Conservation (phyloP, 2,113 vertebrate species). For the Megalops atlanticus region DNA sequence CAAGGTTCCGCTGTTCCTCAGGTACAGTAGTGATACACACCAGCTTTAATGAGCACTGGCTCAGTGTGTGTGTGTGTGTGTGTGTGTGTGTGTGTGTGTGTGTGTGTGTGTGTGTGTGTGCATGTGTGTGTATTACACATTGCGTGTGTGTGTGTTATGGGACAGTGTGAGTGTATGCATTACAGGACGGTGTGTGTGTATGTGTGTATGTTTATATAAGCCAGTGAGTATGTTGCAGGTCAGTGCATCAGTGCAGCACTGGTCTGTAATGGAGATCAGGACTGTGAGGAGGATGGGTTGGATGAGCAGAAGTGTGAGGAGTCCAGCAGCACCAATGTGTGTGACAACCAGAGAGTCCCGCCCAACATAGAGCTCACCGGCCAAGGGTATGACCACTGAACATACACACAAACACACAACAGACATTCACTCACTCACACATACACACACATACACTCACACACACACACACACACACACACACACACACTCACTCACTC, state of each 20-base stretch:
- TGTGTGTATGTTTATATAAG: background rate
- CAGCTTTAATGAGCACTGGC: background rate
- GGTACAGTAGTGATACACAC: slow-evolving; percentile 61
- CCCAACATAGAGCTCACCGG: slow-evolving; percentile 78
- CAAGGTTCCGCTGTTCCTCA: slow-evolving; percentile 84
- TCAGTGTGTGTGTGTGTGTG: background rate
- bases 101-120: background rate
- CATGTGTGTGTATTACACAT: background rate
- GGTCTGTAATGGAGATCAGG: slow-evolving; percentile 85
- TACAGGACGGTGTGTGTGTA: background rate
- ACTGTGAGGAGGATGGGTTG: slow-evolving; percentile 80
- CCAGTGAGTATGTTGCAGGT: slow-evolving; percentile 59
- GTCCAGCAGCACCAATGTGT: slow-evolving; percentile 46
- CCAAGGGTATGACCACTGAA: slow-evolving; percentile 70
- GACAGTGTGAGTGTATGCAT: background rate
- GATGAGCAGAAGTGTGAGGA: slow-evolving; percentile 75
- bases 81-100: slow-evolving; percentile 1
- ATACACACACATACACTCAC: background rate
- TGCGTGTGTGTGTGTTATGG: background rate
- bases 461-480: background rate
- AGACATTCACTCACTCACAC: slow-evolving; percentile 1
- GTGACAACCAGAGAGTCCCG: slow-evolving; percentile 64
- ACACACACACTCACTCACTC: background rate
- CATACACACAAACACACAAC: background rate
- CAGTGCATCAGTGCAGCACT: slow-evolving; percentile 79